These are phyloP conservation scores for Embiotoca jacksoni DNA, from an alignment of 2,113 vertebrate species.

Conservation along the genomic window DNA sequence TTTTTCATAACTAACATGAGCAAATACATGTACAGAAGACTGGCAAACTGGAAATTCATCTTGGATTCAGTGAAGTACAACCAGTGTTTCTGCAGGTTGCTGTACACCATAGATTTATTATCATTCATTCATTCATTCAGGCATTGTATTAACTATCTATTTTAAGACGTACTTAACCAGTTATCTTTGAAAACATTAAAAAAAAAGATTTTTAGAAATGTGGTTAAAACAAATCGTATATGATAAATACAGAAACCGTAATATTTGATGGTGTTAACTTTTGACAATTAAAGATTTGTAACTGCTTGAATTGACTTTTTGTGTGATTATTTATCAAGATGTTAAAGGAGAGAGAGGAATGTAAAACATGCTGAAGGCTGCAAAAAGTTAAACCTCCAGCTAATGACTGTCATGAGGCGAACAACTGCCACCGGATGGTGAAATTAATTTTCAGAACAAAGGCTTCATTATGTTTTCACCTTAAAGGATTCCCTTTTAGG, in stretches of 20 bases:
- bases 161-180: conserved; percentile 62
- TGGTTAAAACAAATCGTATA: conserved; percentile 52
- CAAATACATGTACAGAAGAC: conserved; percentile 24
- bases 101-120: conserved; percentile 25
- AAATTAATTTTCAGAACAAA: conserved; percentile 25
- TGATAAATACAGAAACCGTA: conserved; percentile 46
- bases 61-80: conserved; percentile 11
- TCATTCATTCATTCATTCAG: conserved; percentile 43
- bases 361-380: background rate
- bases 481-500: background rate
- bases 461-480: background rate
- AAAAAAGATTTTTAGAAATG: conserved; percentile 59
- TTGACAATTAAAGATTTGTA: conserved; percentile 82
- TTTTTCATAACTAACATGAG: conserved; percentile 10
- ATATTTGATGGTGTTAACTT: conserved; percentile 75
- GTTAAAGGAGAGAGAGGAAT: background rate
- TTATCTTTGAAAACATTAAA: conserved; percentile 51
- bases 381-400: background rate
- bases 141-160: conserved; percentile 64
- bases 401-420: conserved; percentile 28
- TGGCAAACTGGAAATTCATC: conserved; percentile 2
- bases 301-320: conserved; percentile 64
- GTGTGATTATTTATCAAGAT: conserved; percentile 22
- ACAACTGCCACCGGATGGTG: background rate
- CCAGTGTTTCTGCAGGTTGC: conserved; percentile 16